These are phyloP conservation scores for Macrostomum lignano DNA, from an alignment of 1,140 invertebrate genomes.

Conservation along the genomic window DNA sequence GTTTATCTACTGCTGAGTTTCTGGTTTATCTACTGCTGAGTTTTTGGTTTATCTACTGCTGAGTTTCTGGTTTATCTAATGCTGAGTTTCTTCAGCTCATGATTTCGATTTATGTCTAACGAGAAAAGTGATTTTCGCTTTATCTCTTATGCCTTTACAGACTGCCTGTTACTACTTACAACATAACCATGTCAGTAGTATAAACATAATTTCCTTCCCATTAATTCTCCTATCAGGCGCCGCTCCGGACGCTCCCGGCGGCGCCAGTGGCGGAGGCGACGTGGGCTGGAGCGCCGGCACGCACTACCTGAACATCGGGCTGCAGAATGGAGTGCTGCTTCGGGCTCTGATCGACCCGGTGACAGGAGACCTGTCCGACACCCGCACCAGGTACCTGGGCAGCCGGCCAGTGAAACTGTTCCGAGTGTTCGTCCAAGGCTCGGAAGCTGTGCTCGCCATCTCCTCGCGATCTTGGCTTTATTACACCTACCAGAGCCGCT, in stretches of 20 bases:
- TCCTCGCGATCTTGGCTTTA: constrained; percentile 89
- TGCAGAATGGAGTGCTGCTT: constrained; percentile 80
- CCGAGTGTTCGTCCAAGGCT: constrained; percentile 68
- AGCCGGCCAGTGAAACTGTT: constrained; percentile 81
- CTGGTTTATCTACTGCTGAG: too few species aligned
- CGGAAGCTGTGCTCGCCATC: constrained; percentile 77
- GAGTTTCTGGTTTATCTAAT: too few species aligned
- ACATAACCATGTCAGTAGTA: too few species aligned
- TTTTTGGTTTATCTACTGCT: too few species aligned
- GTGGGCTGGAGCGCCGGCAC: constrained; percentile 27
- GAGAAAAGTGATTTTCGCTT: too few species aligned
- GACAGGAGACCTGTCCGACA: constrained; percentile 82
- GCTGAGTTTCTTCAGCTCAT: too few species aligned
- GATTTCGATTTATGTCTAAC: too few species aligned
- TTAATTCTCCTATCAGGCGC: too few species aligned
- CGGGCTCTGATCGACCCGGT: constrained; percentile 80
- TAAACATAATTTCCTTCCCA: too few species aligned
- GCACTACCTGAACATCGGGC: constrained; percentile 80
- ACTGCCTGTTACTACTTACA: too few species aligned
- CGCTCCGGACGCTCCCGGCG: constrained; percentile 2
- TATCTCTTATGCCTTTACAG: too few species aligned
- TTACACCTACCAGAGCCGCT: constrained; percentile 78
- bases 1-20: too few species aligned
- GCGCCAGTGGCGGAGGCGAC: constrained; percentile 30
- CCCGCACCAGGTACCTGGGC: constrained; percentile 72